A percentile compares a stretch with the other conserved stretches of the same genome.
These are phyloP conservation scores for Drosophila melanogaster DNA, from an alignment of 1,140 invertebrate species.

Conservation along the genomic window DNA sequence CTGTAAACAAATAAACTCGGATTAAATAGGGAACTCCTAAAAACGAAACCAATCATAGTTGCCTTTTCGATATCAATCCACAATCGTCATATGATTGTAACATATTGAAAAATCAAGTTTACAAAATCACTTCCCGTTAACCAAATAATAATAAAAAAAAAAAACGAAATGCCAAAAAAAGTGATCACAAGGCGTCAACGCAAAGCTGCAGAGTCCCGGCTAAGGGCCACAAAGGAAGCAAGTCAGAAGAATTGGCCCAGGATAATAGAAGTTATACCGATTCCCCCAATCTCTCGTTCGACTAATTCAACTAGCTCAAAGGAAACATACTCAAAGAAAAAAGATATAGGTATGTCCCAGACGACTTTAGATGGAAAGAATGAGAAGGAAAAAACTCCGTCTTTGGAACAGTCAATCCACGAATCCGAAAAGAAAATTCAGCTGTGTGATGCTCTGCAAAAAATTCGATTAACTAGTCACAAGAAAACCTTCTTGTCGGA, in stretches of 20 bases:
- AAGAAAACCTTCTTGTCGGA: not conserved
- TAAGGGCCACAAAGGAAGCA: not conserved
- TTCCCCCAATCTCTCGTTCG: not conserved
- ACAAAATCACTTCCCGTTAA: not conserved
- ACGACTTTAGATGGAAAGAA: too few relatives aligned
- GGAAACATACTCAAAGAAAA: not conserved
- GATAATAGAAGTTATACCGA: too few relatives aligned
- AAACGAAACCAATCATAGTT: not conserved
- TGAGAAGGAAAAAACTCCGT: too few relatives aligned
- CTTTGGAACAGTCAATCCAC: not conserved
- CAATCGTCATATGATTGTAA: too few relatives aligned
- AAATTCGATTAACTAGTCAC: not conserved
- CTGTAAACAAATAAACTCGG: not conserved
- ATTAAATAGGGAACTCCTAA: not conserved
- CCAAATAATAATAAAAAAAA: not conserved
- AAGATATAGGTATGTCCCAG: not conserved
- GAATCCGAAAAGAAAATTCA: not conserved
- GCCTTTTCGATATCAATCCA: not conserved
- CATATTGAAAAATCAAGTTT: not conserved
- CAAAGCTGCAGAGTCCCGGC: constrained; percentile 47
- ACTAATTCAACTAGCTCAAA: too few relatives aligned
- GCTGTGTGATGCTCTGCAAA: not conserved
- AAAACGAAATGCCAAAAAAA: constrained; percentile 52
- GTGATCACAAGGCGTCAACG: constrained; percentile 63
- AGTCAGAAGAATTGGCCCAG: not conserved